These are phyloP conservation scores for Pangasianodon gigas DNA, from an alignment of 2,113 vertebrate genomes.

Conservation along the genomic window DNA sequence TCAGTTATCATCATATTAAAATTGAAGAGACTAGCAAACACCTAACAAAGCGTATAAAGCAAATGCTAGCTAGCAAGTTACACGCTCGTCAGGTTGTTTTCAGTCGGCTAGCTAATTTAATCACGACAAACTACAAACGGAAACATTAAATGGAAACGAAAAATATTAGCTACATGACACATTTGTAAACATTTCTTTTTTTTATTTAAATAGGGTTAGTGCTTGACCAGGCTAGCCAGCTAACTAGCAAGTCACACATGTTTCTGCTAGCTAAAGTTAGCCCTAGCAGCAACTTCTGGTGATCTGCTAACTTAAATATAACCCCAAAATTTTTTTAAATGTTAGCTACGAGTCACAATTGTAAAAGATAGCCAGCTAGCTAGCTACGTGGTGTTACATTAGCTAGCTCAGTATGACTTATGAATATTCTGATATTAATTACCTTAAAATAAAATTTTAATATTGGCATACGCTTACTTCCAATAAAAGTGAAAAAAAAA, in stretches of 20 bases:
- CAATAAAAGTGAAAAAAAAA: background rate
- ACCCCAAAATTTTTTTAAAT: background rate
- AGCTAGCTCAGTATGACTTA: background rate
- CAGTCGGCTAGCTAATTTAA: no score
- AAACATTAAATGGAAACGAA: no score
- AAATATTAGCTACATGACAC: no score
- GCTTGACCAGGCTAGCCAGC: no score
- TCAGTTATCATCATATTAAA: background rate
- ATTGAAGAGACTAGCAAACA: background rate
- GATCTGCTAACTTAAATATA: no score
- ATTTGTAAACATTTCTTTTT: no score
- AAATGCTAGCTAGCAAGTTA: background rate
- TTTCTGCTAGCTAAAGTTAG: no score
- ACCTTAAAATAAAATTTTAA: background rate
- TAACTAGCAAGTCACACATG: no score
- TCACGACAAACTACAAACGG: no score
- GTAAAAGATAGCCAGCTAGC: background rate
- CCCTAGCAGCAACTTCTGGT: no score
- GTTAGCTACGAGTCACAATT: background rate
- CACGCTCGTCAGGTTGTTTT: background rate
- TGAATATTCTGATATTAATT: background rate
- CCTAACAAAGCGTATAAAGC: background rate
- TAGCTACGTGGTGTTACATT: background rate
- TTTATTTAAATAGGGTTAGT: no score
- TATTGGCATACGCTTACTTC: background rate